Percentiles rank a stretch among this genome's conserved stretches.
phyloP scores from a whole-genome alignment of 2,113 vertebrate genomes.

The Aptenodytes forsteri region DNA sequence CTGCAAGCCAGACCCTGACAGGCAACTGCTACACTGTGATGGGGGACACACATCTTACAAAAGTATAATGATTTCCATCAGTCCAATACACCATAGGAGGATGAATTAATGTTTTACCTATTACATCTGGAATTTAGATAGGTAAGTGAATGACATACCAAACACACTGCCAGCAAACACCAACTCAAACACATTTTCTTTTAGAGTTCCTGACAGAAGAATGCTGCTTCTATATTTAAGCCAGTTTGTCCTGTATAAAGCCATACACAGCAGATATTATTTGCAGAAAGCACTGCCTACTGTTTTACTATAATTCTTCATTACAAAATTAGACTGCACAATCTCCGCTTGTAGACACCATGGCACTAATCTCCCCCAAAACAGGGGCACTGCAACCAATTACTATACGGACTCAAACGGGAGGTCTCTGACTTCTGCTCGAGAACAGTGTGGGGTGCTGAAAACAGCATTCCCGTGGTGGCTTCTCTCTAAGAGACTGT shows the following conservation, averaged over 20 bases:
- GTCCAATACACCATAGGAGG: neutral
- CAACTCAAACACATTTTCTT: neutral
- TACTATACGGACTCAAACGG: neutral
- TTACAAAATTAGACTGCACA: slow-evolving; percentile 4
- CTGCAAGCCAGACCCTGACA: neutral
- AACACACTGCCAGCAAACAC: slow-evolving; percentile 4
- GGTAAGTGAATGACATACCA: neutral
- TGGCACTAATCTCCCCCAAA: neutral
- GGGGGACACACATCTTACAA: neutral
- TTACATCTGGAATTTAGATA: neutral
- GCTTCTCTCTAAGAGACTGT: neutral
- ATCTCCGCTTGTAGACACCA: neutral
- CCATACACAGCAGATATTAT: neutral
- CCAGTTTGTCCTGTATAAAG: slow-evolving; percentile 16
- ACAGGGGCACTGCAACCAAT: neutral
- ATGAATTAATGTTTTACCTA: neutral
- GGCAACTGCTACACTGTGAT: neutral
- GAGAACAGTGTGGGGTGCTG: neutral
- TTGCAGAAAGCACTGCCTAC: slow-evolving; percentile 18
- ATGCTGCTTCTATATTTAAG: slow-evolving; percentile 1
- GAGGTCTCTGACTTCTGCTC: neutral
- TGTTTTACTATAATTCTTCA: slow-evolving; percentile 18
- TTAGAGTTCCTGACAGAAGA: neutral
- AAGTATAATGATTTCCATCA: neutral
- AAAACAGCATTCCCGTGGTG: neutral